Evolutionary conservation across 2,888 invertebrate genomes (phyloP), one percentile per base, ranked within the genome.

Genomic region (Schrankia costaestrigalis): DNA sequence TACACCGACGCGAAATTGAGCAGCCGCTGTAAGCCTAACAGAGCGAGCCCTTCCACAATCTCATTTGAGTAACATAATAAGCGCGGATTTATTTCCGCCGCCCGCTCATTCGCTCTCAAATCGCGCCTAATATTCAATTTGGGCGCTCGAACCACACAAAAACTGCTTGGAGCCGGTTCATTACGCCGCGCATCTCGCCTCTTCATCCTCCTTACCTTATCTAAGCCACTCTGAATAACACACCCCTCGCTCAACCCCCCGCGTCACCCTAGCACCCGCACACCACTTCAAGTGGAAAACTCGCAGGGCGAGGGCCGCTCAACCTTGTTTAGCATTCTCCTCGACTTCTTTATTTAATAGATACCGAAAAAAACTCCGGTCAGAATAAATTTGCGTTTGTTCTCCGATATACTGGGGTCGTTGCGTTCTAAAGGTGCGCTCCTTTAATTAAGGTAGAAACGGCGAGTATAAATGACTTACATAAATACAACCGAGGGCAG

Each of bases 51-150:
- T 75, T 72, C 77, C 73, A 71, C 79, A 80, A 82, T 81, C 81
- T 84, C 78, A 79, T 85, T 85, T 79, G 70, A 78, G 81, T 81
- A 84, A 84, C 82, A 85, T 80, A 82, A 85, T 83, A 85, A 83
- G 82, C 76, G 74, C 81, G 81, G 81, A 85, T 84, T 85, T 83
- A 85, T 85, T 78, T 78, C 80, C 71, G 74, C 74, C 79, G 80
- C 81, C 75, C 79, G 80, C 73, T 85, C 78, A 75, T 83, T 83
- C 81, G 77, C 82, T 78, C 79, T 80, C 78, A 81, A 83, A 86
- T 84, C 84, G 84, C 78, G 80, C 79, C 83, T 86, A 85, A 87
- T 84, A 86, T 87, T 87, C 85, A 86, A 87, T 87, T 87, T 86
- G 71, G 78, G 78, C 71, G 71, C 73, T 72, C 71, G 81, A 81